These are phyloP conservation scores for Periplaneta americana DNA, from an alignment of 1,140 invertebrate species.

Conservation along the genomic window DNA sequence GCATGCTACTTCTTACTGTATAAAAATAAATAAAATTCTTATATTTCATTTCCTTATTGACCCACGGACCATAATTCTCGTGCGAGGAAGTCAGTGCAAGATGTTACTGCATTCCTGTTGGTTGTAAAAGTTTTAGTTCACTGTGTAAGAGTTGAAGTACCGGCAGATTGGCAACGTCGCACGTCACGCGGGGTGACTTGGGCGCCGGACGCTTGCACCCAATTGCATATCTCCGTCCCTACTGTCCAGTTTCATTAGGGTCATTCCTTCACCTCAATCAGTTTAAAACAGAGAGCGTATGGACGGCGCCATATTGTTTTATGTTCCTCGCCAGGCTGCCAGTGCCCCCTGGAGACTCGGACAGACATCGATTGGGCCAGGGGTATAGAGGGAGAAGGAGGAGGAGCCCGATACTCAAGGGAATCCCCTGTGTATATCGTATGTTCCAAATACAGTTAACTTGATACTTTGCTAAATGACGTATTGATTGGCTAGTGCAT, in stretches of 20 bases:
- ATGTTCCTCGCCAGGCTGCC: conserved; percentile 7
- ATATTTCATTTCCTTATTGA: too few species aligned
- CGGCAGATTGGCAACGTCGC: too few species aligned
- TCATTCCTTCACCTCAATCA: conserved; percentile 13
- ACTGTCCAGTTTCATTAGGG: conserved; percentile 10
- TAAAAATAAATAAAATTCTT: too few species aligned
- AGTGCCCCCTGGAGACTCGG: conserved; percentile 1
- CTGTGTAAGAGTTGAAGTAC: neutral
- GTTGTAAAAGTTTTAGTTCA: too few species aligned
- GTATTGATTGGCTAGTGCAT: neutral
- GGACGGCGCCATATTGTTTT: conserved; percentile 14
- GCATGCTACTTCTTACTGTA: too few species aligned
- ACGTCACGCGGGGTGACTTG: too few species aligned
- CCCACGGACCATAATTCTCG: too few species aligned
- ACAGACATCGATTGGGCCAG: conserved; percentile 11
- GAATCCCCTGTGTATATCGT: neutral
- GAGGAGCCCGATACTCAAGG: neutral
- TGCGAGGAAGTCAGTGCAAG: too few species aligned
- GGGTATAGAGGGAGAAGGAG: neutral
- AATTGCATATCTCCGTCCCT: neutral
- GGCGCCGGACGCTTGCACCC: neutral
- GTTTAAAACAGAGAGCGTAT: conserved; percentile 6
- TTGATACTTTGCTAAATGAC: neutral
- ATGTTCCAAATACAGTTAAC: conserved; percentile 10
- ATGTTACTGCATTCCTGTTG: too few species aligned